These are phyloP conservation scores for Odocoileus hemionus DNA, from an alignment of 2,113 vertebrate genomes.

Conservation along the genomic window DNA sequence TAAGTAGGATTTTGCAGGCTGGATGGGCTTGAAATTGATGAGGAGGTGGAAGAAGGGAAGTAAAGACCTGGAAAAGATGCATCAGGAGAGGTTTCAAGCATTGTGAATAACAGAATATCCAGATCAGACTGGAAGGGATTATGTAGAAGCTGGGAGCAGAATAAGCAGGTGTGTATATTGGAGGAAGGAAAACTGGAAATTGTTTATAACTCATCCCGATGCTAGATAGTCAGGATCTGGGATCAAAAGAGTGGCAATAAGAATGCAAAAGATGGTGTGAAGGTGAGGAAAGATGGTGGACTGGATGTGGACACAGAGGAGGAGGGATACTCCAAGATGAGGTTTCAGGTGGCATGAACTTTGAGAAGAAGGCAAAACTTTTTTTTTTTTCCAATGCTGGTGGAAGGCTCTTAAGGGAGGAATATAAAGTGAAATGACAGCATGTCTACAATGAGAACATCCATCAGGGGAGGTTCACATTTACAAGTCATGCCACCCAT, in stretches of 20 bases:
- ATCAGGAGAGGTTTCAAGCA: not conserved
- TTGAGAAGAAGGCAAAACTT: not conserved
- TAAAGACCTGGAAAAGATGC: not conserved
- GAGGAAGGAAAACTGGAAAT: not conserved
- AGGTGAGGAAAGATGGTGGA: not conserved
- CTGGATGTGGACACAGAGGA: not conserved
- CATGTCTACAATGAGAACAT: not conserved
- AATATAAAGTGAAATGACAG: not conserved
- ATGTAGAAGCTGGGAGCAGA: not conserved
- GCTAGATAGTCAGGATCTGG: not conserved
- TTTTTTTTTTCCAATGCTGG: not conserved
- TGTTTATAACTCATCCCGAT: not conserved
- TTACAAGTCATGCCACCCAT: too few species aligned
- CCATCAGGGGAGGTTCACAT: not conserved
- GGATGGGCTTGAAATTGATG: not conserved
- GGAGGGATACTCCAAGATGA: not conserved
- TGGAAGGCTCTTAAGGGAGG: not conserved
- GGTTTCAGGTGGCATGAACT: not conserved
- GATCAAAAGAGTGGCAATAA: not conserved
- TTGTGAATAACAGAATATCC: not conserved
- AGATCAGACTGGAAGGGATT: not conserved
- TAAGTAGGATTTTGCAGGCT: not conserved
- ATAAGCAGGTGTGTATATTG: not conserved
- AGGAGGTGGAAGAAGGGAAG: not conserved
- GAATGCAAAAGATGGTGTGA: not conserved